These are phyloP conservation scores for Gallirallus australis DNA, from an alignment of 2,797 vertebrate genomes.

Conservation along the genomic window DNA sequence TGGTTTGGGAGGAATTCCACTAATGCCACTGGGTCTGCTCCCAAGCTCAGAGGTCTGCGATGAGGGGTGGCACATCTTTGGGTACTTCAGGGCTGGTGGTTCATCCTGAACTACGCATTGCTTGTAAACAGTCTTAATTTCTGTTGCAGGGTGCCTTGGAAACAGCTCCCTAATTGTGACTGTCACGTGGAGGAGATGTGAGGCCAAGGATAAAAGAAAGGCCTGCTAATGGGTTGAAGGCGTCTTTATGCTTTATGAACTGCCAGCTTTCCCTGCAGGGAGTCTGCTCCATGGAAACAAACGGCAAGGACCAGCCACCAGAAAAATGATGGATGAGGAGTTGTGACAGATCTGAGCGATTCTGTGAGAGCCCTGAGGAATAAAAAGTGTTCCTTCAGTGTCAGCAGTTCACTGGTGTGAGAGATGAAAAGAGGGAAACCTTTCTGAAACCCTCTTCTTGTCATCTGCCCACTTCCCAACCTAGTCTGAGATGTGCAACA, in stretches of 20 bases:
- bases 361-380: background rate
- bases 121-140: constrained; percentile 27
- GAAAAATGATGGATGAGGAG: background rate
- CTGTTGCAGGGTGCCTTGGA: constrained; percentile 40
- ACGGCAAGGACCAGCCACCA: accelerated
- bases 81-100: background rate
- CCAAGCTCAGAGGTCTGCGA: background rate
- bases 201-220: background rate
- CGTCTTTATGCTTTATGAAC: background rate
- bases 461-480: background rate
- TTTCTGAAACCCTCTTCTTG: background rate
- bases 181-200: background rate
- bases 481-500: background rate
- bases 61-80: background rate
- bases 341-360: background rate
- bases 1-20: background rate
- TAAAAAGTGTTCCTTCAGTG: background rate
- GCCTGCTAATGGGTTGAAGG: background rate
- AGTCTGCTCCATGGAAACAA: background rate
- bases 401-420: background rate
- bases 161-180: background rate
- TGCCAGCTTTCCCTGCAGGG: background rate
- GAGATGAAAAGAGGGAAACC: background rate
- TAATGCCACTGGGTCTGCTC: background rate
- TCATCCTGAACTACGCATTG: background rate